Evolutionary conservation across 2,113 vertebrate species (phyloP).

Genomic region (Pseudorectes ferrugineus): DNA sequence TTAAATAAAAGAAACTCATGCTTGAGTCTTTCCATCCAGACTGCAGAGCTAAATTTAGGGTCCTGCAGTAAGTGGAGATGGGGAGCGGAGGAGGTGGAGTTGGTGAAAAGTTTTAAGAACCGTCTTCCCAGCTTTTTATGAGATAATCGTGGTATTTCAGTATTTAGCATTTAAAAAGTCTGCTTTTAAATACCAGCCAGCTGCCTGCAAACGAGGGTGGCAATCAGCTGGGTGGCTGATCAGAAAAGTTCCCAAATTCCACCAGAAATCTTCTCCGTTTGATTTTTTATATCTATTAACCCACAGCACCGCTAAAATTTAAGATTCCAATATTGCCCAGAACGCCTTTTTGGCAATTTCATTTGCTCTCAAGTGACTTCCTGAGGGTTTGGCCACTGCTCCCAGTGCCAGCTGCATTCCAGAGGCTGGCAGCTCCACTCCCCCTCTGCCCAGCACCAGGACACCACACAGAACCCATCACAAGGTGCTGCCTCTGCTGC

Average conservation of each 20-base stretch:
- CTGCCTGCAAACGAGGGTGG: not conserved
- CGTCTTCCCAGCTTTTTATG: not conserved
- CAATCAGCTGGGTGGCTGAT: not conserved
- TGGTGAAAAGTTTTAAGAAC: constrained; percentile 5
- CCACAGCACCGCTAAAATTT: not conserved
- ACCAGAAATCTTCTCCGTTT: not conserved
- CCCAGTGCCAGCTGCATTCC: not conserved
- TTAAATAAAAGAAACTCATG: not conserved
- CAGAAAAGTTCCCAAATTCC: not conserved
- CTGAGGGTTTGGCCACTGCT: not conserved
- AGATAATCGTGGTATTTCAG: not conserved
- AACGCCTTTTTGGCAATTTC: not conserved
- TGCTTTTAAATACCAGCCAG: not conserved
- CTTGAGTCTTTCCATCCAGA: not conserved
- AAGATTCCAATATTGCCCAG: not conserved
- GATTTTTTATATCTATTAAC: not conserved
- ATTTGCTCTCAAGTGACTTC: not conserved
- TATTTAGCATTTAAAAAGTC: not conserved
- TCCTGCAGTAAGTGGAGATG: not conserved
- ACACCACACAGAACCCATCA: not conserved
- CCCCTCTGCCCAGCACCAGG: not conserved
- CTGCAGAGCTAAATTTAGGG: constrained; percentile 13
- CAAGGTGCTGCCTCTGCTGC: not conserved
- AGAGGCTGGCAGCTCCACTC: not conserved
- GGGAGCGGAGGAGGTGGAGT: not conserved